A percentile compares a stretch with the other conserved stretches of the same genome.
These are phyloP conservation scores for Rutilus rutilus DNA, from an alignment of 2,113 vertebrate species.

Conservation along the genomic window DNA sequence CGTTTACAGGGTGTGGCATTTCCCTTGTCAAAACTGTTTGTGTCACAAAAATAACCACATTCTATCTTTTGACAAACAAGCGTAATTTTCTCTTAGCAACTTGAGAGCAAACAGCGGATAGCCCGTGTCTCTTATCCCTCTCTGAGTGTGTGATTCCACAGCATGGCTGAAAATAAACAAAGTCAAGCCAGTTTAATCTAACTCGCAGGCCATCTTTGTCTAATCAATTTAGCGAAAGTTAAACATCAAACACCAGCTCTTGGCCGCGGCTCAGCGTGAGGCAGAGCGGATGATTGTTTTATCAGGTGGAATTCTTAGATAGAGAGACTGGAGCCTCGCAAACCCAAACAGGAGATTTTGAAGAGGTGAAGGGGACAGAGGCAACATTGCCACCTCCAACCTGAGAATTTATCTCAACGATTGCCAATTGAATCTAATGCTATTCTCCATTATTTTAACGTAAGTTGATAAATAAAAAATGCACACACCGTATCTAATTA, in stretches of 20 bases:
- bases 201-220: conserved; percentile 61
- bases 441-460: background rate
- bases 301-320: conserved; percentile 75
- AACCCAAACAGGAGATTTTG: conserved; percentile 52
- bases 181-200: conserved; percentile 58
- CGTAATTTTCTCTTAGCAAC: conserved; percentile 37
- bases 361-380: conserved; percentile 45
- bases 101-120: conserved; percentile 15
- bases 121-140: conserved; percentile 41
- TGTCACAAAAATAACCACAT: conserved; percentile 41
- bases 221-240: conserved; percentile 70
- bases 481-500: no score
- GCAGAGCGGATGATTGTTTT: conserved; percentile 71
- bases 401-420: background rate
- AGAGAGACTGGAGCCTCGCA: conserved; percentile 45
- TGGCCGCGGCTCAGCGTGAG: conserved; percentile 66
- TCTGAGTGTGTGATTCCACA: conserved; percentile 42
- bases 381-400: background rate
- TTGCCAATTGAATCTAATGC: background rate
- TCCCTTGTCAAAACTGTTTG: conserved; percentile 30
- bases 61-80: conserved; percentile 42
- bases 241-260: conserved; percentile 69
- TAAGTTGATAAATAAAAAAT: no score
- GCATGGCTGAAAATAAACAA: conserved; percentile 67
- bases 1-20: conserved; percentile 28